A percentile compares a stretch with the other conserved stretches of the same genome.
phyloP scores from a whole-genome alignment of 2,113 vertebrate genomes.

The Syngnathus floridae region DNA sequence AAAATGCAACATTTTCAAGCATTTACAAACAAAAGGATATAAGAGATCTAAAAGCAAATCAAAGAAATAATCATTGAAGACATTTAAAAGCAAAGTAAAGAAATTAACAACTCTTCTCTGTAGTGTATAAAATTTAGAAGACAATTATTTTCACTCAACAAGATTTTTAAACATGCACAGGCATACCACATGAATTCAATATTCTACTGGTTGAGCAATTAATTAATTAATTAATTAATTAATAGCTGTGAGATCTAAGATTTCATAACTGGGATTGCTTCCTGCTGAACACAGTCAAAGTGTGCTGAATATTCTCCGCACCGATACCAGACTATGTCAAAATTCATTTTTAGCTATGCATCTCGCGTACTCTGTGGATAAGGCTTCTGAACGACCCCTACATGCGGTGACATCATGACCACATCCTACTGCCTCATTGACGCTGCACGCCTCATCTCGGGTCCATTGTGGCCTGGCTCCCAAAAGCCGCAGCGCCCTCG shows the following conservation, averaged over 20 bases:
- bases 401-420: slow-evolving; percentile 71
- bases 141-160: background rate
- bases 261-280: slow-evolving; percentile 13
- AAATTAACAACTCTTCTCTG: too few relatives aligned
- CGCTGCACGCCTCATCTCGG: slow-evolving; percentile 48
- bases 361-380: slow-evolving; percentile 57
- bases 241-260: slow-evolving; percentile 20
- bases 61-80: too few relatives aligned
- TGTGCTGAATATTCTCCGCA: slow-evolving; percentile 25
- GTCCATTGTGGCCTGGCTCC: slow-evolving; percentile 62
- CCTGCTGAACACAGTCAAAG: slow-evolving; percentile 43
- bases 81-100: too few relatives aligned
- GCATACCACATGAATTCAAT: slow-evolving; percentile 14
- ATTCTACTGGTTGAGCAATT: slow-evolving; percentile 5
- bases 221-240: too few relatives aligned
- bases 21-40: too few relatives aligned
- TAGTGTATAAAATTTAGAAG: background rate
- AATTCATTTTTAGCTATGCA: slow-evolving; percentile 61
- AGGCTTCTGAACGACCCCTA: slow-evolving; percentile 64
- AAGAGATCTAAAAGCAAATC: too few relatives aligned
- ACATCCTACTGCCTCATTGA: slow-evolving; percentile 67
- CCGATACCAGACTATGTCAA: slow-evolving; percentile 60
- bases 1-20: too few relatives aligned
- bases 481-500: slow-evolving; percentile 65
- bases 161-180: background rate